These are phyloP conservation scores for Eleutherodactylus coqui DNA, from an alignment of 2,797 vertebrate species.

Conservation along the genomic window DNA sequence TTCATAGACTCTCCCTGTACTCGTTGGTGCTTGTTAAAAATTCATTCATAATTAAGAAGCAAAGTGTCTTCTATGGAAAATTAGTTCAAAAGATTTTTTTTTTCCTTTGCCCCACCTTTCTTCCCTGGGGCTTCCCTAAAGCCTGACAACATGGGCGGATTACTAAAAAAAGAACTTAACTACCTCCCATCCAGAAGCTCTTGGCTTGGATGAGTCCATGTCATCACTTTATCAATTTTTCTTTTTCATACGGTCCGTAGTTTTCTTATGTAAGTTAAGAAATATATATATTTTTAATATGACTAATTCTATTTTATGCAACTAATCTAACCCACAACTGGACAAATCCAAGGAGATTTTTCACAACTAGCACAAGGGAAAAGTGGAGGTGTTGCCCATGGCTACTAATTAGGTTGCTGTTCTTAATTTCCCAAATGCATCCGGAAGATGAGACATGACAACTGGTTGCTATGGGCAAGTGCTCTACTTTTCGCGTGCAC, in stretches of 20 bases:
- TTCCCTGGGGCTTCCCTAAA: conserved; percentile 55
- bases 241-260: background rate
- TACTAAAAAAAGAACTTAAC: conserved; percentile 44
- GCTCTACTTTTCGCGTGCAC: background rate
- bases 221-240: background rate
- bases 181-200: conserved; percentile 21
- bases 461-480: background rate
- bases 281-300: background rate
- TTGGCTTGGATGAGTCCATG: background rate
- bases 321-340: background rate
- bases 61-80: conserved; percentile 55
- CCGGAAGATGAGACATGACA: background rate
- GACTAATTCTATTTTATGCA: background rate
- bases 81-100: conserved; percentile 56
- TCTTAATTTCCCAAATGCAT: background rate
- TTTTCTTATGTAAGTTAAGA: background rate
- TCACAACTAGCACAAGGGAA: background rate
- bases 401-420: background rate
- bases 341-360: background rate
- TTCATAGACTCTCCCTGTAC: conserved; percentile 44
- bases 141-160: conserved; percentile 55
- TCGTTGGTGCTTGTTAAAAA: conserved; percentile 52
- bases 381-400: background rate
- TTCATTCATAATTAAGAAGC: conserved; percentile 59
- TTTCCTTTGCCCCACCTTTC: conserved; percentile 51